Evolutionary conservation across 2,113 vertebrate genomes (phyloP), one percentile per base, ranked within the genome.

Genomic region (Leiothrix lutea): DNA sequence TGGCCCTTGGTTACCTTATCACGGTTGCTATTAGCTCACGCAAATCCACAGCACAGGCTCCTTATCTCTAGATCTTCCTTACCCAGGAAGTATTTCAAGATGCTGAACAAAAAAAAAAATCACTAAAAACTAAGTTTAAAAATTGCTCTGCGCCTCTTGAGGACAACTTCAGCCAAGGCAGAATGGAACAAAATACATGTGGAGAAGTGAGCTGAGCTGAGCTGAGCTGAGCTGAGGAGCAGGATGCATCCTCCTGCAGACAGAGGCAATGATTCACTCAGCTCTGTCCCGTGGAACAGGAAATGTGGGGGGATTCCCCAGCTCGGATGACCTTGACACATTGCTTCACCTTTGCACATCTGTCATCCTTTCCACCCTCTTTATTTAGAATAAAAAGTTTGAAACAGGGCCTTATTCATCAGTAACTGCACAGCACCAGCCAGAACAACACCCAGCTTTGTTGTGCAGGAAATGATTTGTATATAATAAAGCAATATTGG

Each of bases 101-200:
- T 18, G 26, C 26, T 70, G 36, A 33, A 36, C 5, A 4, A 35
- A 16, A 13, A 8, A 8, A 36, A 60, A 51, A 74, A 29, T 5
- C 42, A 22, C 36, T 21, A 35, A n/a, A 75, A 85, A 24, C 8
- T 20, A 81, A 87, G 42, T 5, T 3, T 40, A 51, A 18, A 1
- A 33, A 24, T 54, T 38, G 9, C 26, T 36, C 57, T 60, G 33
- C 38, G 12, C 11, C 19, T 61, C 61, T 80, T 80, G 29, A 83
- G 44, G 36, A 81, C 65, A 90, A 16, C 3, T 44, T 74, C 28
- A 22, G 4, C n/a, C 16, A 12, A 60, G 36, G 53, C 44, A 84
- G 58, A 40, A 28, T 14, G 35, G 58, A 54, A 21, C 26, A 47
- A 88, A 67, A 57, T 0, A 1, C 2, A 2, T 0, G 3, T 28